phyloP scores from a whole-genome alignment of 2,797 vertebrate species.

The Geotrypetes seraphini region DNA sequence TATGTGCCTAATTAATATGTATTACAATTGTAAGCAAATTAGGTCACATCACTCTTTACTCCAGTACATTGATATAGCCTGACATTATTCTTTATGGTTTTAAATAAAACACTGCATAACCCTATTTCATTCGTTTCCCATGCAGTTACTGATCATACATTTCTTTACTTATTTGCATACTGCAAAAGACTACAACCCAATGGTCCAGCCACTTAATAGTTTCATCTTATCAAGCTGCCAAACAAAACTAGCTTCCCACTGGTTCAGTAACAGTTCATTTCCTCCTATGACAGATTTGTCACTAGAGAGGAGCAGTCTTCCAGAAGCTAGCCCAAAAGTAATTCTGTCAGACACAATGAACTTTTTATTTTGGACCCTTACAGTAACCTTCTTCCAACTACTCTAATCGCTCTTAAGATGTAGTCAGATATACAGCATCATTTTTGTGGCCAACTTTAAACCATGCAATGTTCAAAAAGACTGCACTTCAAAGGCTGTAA shows the following conservation, averaged over 20 bases:
- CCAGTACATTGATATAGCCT: not conserved
- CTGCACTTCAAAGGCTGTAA: conserved; percentile 5
- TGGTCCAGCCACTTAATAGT: conserved; percentile 22
- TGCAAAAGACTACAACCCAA: conserved; percentile 11
- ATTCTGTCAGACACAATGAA: conserved; percentile 1
- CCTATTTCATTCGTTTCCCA: conserved; percentile 1
- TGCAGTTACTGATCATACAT: conserved; percentile 5
- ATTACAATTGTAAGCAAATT: conserved; percentile 6
- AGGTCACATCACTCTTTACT: conserved; percentile 1
- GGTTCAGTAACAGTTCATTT: conserved; percentile 10
- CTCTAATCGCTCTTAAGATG: too few species aligned
- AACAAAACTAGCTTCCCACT: conserved; percentile 13
- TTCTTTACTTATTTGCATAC: not conserved
- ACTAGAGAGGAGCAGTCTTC: too few species aligned
- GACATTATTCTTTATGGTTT: conserved; percentile 1
- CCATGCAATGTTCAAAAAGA: too few species aligned
- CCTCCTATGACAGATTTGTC: conserved; percentile 4
- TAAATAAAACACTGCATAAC: conserved; percentile 9
- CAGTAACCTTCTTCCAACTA: too few species aligned
- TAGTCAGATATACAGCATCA: too few species aligned
- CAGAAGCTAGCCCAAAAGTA: conserved; percentile 6
- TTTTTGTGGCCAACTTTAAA: too few species aligned
- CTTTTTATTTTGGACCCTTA: conserved; percentile 19
- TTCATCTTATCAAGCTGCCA: conserved; percentile 12
- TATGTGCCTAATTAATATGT: not conserved